Conservation (phyloP, 2,113 vertebrate genomes). For the Xerus inauris region DNA sequence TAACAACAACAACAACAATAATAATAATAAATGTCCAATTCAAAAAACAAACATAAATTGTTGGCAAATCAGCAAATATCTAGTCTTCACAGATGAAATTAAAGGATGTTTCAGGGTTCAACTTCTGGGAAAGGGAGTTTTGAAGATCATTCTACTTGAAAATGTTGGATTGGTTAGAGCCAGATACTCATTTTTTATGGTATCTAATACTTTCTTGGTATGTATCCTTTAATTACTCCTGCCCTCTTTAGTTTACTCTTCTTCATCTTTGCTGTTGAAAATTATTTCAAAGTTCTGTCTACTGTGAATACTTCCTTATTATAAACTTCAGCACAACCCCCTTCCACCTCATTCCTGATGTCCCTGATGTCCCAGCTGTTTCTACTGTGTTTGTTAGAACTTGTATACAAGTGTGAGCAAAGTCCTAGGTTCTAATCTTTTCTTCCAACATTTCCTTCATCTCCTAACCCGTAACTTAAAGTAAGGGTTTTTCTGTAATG, state of each 20-base stretch:
- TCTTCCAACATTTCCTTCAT: neutral
- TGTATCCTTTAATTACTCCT: neutral
- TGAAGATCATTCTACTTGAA: slow-evolving; percentile 29
- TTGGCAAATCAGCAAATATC: slow-evolving; percentile 51
- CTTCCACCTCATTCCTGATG: neutral
- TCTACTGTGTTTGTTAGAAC: neutral
- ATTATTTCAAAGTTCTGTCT: slow-evolving; percentile 24
- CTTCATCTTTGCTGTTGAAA: slow-evolving; percentile 32
- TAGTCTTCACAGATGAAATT: slow-evolving; percentile 23
- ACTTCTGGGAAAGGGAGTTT: slow-evolving; percentile 54
- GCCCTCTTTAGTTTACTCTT: neutral
- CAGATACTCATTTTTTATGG: neutral
- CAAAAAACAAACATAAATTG: slow-evolving; percentile 40
- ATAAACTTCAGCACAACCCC: neutral
- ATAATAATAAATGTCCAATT: neutral
- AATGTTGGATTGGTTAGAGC: neutral
- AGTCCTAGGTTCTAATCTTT: slow-evolving; percentile 26
- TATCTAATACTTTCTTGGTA: neutral
- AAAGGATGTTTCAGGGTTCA: slow-evolving; percentile 47
- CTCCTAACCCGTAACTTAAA: neutral
- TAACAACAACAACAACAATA: too few species aligned
- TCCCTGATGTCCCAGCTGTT: neutral
- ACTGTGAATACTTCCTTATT: neutral
- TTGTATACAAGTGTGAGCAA: neutral
- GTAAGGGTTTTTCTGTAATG: neutral